Conservation (phyloP, 2,113 vertebrate species). For the Brachionichthys hirsutus region DNA sequence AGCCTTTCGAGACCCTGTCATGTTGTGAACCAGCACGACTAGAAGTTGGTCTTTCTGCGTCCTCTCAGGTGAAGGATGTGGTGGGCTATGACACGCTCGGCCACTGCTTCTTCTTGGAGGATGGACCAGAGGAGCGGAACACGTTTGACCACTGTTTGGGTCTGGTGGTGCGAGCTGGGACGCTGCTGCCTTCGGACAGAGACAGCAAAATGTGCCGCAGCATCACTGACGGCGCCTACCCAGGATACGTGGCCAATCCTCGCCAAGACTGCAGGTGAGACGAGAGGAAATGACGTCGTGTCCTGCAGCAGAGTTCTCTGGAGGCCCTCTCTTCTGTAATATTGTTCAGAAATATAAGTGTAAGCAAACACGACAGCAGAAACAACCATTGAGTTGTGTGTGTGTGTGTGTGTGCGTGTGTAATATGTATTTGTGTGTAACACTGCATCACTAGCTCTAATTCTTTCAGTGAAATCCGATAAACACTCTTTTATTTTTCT, state of each 20-base stretch:
- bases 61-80: conserved; percentile 86
- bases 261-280: conserved; percentile 92
- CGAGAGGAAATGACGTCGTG: too few species aligned
- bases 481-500: conserved; percentile 7
- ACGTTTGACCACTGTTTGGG: conserved; percentile 95
- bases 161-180: conserved; percentile 87
- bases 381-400: too few species aligned
- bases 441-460: background rate
- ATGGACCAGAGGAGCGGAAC: conserved; percentile 94
- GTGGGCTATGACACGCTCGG: conserved; percentile 91
- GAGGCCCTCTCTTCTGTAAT: too few species aligned
- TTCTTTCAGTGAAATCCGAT: conserved; percentile 2
- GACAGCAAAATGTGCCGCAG: conserved; percentile 92
- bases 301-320: too few species aligned
- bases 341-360: too few species aligned
- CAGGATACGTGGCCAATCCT: conserved; percentile 92
- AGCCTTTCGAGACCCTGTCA: too few species aligned
- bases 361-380: too few species aligned
- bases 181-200: conserved; percentile 91
- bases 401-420: too few species aligned
- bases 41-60: too few species aligned
- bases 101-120: conserved; percentile 96
- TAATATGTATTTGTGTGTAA: too few species aligned
- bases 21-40: too few species aligned
- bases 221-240: conserved; percentile 88